Percentiles rank a stretch among this genome's conserved stretches.
phyloP scores from a whole-genome alignment of 2,888 invertebrate species.

The Muschampia plurimacula region DNA sequence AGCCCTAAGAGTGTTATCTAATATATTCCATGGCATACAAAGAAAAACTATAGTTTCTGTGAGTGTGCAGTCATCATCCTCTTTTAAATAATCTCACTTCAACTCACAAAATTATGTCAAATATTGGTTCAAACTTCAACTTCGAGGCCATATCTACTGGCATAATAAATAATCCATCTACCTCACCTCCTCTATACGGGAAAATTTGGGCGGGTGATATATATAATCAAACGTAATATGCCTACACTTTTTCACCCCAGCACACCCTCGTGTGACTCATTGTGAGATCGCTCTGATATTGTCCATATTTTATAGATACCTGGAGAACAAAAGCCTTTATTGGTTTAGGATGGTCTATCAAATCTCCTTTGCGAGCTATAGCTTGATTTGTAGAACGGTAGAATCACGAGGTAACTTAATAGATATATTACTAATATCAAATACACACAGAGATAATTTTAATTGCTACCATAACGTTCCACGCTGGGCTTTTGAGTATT shows the following conservation, averaged over 20 bases:
- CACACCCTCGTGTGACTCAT: constrained; percentile 19
- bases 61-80: no score
- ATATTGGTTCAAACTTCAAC: constrained; percentile 2
- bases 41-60: no score
- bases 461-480: not conserved
- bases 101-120: constrained; percentile 4
- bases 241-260: constrained; percentile 19
- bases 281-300: constrained; percentile 9
- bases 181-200: constrained; percentile 6
- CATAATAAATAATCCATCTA: constrained; percentile 9
- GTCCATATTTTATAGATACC: constrained; percentile 10
- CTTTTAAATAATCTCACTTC: constrained; percentile 27
- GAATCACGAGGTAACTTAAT: not conserved
- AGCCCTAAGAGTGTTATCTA: no score
- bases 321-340: constrained; percentile 7
- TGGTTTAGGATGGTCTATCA: constrained; percentile 7
- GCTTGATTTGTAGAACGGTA: not conserved
- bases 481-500: constrained; percentile 1
- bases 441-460: not conserved
- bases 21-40: no score
- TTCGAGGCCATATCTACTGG: not conserved
- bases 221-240: constrained; percentile 24
- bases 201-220: constrained; percentile 24
- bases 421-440: not conserved
- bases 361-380: not conserved